phyloP scores from a whole-genome alignment of 2,797 vertebrate species.

The Chaetophractus vellerosus region DNA sequence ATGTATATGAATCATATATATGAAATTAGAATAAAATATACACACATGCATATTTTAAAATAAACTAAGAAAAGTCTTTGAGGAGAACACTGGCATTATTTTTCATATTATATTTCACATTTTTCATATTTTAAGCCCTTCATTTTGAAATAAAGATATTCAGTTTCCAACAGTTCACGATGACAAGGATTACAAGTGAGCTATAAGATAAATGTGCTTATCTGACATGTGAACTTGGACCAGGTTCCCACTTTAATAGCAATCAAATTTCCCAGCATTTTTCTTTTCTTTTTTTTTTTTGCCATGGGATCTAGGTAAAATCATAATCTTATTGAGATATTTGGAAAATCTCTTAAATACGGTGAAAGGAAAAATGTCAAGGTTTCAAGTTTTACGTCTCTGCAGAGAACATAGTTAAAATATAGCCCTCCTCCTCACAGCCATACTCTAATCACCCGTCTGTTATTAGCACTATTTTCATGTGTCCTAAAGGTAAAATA shows the following conservation, averaged over 20 bases:
- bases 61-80: background rate
- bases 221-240: background rate
- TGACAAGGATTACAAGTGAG: constrained; percentile 12
- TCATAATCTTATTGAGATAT: background rate
- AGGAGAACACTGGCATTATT: background rate
- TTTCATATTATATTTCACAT: background rate
- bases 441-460: background rate
- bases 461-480: background rate
- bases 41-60: background rate
- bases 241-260: background rate
- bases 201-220: background rate
- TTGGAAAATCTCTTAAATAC: background rate
- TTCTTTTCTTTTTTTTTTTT: constrained; percentile 27
- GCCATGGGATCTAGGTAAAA: background rate
- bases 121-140: constrained; percentile 7
- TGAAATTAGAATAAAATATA: background rate
- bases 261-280: background rate
- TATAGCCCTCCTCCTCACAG: accelerated
- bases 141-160: constrained; percentile 36
- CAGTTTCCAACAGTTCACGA: background rate
- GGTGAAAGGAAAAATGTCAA: background rate
- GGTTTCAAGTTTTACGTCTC: constrained; percentile 9
- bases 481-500: background rate
- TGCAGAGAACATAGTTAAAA: background rate
- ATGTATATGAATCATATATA: background rate